phyloP scores from a whole-genome alignment of 1,140 invertebrate species.

The Drosophila navojoa region DNA sequence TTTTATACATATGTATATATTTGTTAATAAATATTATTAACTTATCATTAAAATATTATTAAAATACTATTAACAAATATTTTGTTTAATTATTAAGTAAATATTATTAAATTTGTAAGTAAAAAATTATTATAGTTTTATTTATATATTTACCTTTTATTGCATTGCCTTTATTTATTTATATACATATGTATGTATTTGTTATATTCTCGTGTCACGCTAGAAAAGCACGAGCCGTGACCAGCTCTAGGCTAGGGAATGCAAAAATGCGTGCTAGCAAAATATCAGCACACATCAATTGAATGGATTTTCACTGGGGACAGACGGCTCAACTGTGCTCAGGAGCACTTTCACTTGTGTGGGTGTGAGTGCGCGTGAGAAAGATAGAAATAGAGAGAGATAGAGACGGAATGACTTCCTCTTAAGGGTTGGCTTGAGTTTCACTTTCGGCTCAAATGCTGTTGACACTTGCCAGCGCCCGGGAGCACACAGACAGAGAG shows the following conservation, averaged over 20 bases:
- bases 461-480: constrained; percentile 63
- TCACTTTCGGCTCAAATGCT: constrained; percentile 72
- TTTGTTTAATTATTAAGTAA: no score
- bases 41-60: no score
- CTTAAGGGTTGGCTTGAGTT: constrained; percentile 58
- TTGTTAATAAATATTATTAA: no score
- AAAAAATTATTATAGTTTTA: no score
- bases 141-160: no score
- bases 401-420: not conserved
- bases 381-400: not conserved
- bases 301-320: constrained; percentile 71
- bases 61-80: no score
- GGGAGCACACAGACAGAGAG: not conserved
- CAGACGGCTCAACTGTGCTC: constrained; percentile 71
- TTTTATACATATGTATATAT: no score
- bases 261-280: constrained; percentile 42
- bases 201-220: not conserved
- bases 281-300: constrained; percentile 68
- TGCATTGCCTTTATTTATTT: no score
- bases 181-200: no score
- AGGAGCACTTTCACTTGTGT: constrained; percentile 61
- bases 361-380: not conserved
- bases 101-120: no score
- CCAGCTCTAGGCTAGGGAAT: not conserved
- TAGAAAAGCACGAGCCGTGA: not conserved